Conservation (phyloP, 2,888 invertebrate species). For the Lasioglossum villosulum region DNA sequence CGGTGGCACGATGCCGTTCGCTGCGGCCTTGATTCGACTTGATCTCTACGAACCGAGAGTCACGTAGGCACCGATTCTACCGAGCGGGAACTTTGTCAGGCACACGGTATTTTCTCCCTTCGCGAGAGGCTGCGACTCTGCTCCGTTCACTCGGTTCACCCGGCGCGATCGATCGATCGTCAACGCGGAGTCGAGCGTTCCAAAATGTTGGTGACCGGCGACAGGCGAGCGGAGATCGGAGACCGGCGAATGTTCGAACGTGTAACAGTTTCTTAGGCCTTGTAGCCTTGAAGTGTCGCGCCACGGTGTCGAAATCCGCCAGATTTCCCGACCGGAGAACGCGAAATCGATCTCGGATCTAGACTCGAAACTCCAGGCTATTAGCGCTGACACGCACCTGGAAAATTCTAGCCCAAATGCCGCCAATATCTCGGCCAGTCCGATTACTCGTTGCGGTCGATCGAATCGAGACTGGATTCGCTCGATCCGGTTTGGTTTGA, state of each 20-base stretch:
- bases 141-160: neutral
- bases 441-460: neutral
- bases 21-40: conserved; percentile 53
- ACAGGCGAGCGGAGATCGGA: conserved; percentile 23
- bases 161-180: neutral
- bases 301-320: conserved; percentile 42
- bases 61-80: conserved; percentile 56
- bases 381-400: neutral
- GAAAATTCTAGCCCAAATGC: neutral
- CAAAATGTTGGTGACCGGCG: neutral
- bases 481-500: neutral
- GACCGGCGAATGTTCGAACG: conserved; percentile 19
- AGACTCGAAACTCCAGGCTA: neutral
- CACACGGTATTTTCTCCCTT: conserved; percentile 35
- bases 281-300: conserved; percentile 53
- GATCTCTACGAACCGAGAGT: conserved; percentile 50
- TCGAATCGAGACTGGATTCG: neutral
- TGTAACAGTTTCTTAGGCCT: conserved; percentile 34
- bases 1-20: conserved; percentile 38
- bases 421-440: neutral
- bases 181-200: neutral
- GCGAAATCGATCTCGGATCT: conserved; percentile 16
- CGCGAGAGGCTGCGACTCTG: conserved; percentile 14
- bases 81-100: neutral
- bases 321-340: conserved; percentile 22